Percentiles rank a stretch among this genome's conserved stretches.
These are phyloP conservation scores for Polylopha cassiicola DNA, from an alignment of 2,888 invertebrate species.

Conservation along the genomic window DNA sequence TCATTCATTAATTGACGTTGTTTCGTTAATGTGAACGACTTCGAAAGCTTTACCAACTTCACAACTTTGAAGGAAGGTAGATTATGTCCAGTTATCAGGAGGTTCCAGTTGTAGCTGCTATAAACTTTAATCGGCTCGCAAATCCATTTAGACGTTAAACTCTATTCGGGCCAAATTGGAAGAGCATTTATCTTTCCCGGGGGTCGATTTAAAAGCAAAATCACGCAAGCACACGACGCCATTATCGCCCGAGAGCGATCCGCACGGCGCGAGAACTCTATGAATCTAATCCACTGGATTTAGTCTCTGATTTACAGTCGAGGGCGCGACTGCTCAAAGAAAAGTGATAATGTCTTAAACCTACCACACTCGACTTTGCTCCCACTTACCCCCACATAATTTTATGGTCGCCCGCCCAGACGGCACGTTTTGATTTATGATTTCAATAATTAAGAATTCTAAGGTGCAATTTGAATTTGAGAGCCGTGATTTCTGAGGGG, in stretches of 20 bases:
- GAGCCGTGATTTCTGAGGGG: conserved; percentile 59
- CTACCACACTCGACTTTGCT: conserved; percentile 73
- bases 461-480: conserved; percentile 77
- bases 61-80: conserved; percentile 21
- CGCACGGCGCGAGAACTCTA: conserved; percentile 74
- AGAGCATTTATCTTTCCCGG: conserved; percentile 69
- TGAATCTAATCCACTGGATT: conserved; percentile 78
- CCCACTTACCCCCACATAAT: conserved; percentile 53
- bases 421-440: conserved; percentile 76
- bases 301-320: conserved; percentile 77
- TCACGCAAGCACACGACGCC: conserved; percentile 73
- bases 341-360: conserved; percentile 84
- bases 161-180: conserved; percentile 61
- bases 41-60: conserved; percentile 53
- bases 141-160: conserved; percentile 64
- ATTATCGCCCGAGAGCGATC: conserved; percentile 70
- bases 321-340: conserved; percentile 74
- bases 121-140: conserved; percentile 53
- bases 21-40: too few relatives aligned
- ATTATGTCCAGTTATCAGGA: conserved; percentile 58
- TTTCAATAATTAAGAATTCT: conserved; percentile 78
- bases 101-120: conserved; percentile 55
- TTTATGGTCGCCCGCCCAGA: conserved; percentile 74
- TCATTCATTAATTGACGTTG: too few relatives aligned
- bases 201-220: conserved; percentile 76